Base-by-base conservation (phyloP, 2,888 invertebrate species). In the Buathra laborator region DNA sequence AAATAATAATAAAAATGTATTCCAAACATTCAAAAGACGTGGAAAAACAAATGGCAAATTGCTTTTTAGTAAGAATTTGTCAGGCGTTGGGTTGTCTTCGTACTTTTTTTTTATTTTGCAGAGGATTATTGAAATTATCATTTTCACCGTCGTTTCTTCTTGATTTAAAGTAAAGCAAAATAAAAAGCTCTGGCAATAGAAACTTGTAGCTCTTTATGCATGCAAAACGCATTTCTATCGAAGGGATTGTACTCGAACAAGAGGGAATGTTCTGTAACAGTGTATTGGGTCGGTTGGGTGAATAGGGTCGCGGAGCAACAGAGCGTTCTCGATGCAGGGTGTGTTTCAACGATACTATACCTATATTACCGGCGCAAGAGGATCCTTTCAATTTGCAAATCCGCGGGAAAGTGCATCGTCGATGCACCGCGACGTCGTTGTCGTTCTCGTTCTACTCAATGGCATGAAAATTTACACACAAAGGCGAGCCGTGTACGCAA, bases 401-500 rank as follows among this genome's bases (percentile, higher is more conserved):
- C 64, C 72, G 79, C 79, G 79, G 76, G 83, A 80, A 85, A 86
- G 81, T 86, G 83, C 86, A 86, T 86, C 70, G 78, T 67, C 83
- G 71, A 81, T 75, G 83, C 46, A 24, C 46, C 83, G 79, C 79
- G 53, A 59, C 46, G 59, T 46, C 77, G 46, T 46, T 68, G 68
- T 68, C 44, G 56, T 56, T 62, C 62, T 68, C 44, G 44, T 56
- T 62, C 62, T 29, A 24, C 68, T 68, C 59, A 37, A 59, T 46
- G 56, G 77, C 67, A 77, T 72, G 59, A 85, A 85, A 81, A 86
- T 85, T 83, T 83, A 81, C 86, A 84, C 85, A 86, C 85, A 85
- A 85, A 83, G 83, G 72, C 70, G 62, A 44, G 81, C 37, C n/a
- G 44, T 59, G 75, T 29, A 48, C n/a, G 51, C 66, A 51, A 62